These are phyloP conservation scores for Pyrgilauda ruficollis DNA, from an alignment of 2,113 vertebrate genomes.

Conservation along the genomic window DNA sequence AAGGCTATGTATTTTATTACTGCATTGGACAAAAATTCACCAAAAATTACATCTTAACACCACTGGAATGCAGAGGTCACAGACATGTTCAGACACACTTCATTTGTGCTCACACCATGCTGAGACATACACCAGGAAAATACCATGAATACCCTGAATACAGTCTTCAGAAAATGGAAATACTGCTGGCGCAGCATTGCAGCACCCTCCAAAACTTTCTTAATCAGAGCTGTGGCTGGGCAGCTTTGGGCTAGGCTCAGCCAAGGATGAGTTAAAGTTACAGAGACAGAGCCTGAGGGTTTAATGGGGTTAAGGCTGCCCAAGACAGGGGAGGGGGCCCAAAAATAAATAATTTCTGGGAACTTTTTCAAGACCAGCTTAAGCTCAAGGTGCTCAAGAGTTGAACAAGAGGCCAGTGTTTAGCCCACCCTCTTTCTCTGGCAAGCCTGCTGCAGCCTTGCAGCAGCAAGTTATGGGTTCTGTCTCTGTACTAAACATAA, in stretches of 20 bases:
- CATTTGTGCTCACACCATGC: fast-evolving
- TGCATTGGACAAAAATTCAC: background rate
- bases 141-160: background rate
- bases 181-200: background rate
- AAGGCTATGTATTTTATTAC: background rate
- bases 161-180: background rate
- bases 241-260: background rate
- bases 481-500: background rate
- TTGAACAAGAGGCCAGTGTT: background rate
- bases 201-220: background rate
- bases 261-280: background rate
- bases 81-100: background rate
- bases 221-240: background rate
- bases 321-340: fast-evolving
- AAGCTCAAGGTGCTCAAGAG: background rate
- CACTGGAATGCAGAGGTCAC: background rate
- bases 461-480: background rate
- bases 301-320: background rate
- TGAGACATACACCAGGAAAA: background rate
- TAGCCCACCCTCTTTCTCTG: background rate
- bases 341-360: background rate
- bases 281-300: background rate
- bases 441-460: background rate
- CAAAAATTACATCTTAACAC: background rate
- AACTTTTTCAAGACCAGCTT: background rate